Evolutionary conservation across 2,888 invertebrate genomes (phyloP).

Genomic region (Idaea dimidiata): DNA sequence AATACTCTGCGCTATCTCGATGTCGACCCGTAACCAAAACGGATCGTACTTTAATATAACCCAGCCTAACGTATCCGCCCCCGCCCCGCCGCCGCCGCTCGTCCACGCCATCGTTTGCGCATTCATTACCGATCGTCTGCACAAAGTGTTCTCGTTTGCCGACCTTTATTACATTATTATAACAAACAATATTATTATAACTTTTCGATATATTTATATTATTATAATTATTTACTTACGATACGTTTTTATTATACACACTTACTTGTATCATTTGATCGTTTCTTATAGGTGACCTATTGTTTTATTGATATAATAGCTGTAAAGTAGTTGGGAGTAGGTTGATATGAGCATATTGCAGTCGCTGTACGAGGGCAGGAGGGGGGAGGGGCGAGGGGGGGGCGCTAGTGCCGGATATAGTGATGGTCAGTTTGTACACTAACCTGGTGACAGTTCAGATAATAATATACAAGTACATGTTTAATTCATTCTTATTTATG

Average conservation of each 20-base stretch:
- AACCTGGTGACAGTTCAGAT: neutral
- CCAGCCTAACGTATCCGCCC: too few species aligned
- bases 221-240: conserved; percentile 29
- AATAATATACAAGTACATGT: too few species aligned
- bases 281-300: conserved; percentile 24
- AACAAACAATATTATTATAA: conserved; percentile 17
- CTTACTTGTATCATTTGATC: conserved; percentile 35
- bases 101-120: conserved; percentile 25
- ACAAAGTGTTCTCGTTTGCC: conserved; percentile 29
- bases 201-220: conserved; percentile 44
- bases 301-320: conserved; percentile 39
- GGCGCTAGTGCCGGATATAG: neutral
- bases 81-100: too few species aligned
- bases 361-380: conserved; percentile 33
- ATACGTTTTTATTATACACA: conserved; percentile 34
- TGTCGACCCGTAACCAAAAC: too few species aligned
- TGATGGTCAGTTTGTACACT: neutral
- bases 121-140: conserved; percentile 31
- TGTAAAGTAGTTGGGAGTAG: conserved; percentile 52
- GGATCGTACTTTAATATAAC: too few species aligned
- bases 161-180: conserved; percentile 25
- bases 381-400: too few species aligned
- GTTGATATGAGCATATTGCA: conserved; percentile 40
- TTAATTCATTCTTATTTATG: too few species aligned
- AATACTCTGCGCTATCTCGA: too few species aligned